These are phyloP conservation scores for Leucophora obtusa DNA, from an alignment of 2,888 invertebrate genomes.

Conservation along the genomic window DNA sequence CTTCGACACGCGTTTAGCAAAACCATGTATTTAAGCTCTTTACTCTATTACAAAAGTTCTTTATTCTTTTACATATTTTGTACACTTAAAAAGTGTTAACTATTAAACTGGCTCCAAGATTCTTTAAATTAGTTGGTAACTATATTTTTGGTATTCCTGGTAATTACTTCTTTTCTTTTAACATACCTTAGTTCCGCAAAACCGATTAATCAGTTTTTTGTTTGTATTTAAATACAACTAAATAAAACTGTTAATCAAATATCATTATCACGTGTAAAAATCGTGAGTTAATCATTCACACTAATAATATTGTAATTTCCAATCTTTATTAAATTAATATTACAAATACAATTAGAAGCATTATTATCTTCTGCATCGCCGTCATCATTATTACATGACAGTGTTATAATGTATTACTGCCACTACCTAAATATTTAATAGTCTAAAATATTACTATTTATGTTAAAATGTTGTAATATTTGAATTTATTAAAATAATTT, in stretches of 20 bases:
- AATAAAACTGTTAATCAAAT: conserved; percentile 30
- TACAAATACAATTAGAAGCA: not conserved
- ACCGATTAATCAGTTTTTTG: not conserved
- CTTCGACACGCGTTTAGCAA: too few relatives aligned
- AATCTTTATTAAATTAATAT: conserved; percentile 19
- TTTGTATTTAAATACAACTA: not conserved
- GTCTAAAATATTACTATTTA: too few relatives aligned
- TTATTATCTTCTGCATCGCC: not conserved
- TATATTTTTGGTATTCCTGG: too few relatives aligned
- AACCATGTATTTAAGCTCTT: too few relatives aligned
- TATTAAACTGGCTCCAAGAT: too few relatives aligned
- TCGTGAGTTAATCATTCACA: conserved; percentile 46
- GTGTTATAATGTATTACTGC: too few relatives aligned
- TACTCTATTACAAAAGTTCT: too few relatives aligned
- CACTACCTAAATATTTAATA: not conserved
- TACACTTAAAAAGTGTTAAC: too few relatives aligned
- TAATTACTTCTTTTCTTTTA: too few relatives aligned
- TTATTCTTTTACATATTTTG: too few relatives aligned
- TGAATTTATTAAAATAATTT: not conserved
- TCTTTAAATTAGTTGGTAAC: too few relatives aligned
- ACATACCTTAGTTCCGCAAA: not conserved
- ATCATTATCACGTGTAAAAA: conserved; percentile 48
- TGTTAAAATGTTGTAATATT: conserved; percentile 22
- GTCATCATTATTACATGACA: not conserved
- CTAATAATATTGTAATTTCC: conserved; percentile 8